Conservation (phyloP, 2,797 vertebrate genomes). For the Chelonia mydas region DNA sequence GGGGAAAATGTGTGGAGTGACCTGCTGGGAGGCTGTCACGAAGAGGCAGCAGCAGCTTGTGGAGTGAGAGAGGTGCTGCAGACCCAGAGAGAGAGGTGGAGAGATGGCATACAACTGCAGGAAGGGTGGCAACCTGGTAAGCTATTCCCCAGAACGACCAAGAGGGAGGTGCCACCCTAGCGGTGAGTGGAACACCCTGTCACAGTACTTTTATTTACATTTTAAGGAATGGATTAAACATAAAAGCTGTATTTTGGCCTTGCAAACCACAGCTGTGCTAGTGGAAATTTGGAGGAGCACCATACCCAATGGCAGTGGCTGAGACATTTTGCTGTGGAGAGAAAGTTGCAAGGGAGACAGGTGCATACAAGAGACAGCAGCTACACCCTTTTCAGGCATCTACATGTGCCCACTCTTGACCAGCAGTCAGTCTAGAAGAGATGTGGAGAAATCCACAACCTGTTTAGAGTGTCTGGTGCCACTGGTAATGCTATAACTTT, state of each 20-base stretch:
- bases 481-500: neutral
- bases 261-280: neutral
- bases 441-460: accelerated
- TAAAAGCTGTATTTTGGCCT: neutral
- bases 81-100: too few relatives aligned
- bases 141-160: too few relatives aligned
- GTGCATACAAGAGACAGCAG: neutral
- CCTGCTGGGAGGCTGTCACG: too few relatives aligned
- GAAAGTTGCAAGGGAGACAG: neutral
- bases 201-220: neutral
- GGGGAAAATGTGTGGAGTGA: too few relatives aligned
- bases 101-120: too few relatives aligned
- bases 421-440: neutral
- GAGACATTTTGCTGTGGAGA: neutral
- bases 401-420: neutral
- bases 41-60: too few relatives aligned
- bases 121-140: too few relatives aligned
- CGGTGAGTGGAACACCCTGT: too few relatives aligned
- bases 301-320: neutral
- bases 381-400: neutral
- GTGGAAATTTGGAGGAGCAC: neutral
- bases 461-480: neutral
- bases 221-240: neutral
- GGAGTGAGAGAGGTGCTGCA: too few relatives aligned
- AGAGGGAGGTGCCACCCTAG: too few relatives aligned